Base-by-base conservation (phyloP, 1,140 invertebrate genomes). In the Idris sp. region DNA sequence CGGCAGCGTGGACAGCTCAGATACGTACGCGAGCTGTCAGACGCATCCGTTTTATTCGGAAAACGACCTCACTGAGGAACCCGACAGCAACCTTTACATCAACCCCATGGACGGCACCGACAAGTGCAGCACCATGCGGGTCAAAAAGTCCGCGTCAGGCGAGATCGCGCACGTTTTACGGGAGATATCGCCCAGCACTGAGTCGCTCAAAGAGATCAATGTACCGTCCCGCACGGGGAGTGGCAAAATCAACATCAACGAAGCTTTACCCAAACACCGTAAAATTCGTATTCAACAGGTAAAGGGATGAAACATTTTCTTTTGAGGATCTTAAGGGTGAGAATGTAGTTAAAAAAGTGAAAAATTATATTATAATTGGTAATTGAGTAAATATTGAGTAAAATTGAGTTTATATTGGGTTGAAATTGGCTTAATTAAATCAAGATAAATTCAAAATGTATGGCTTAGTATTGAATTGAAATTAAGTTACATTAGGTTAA, bases 1-100 rank as follows among this genome's bases (percentile, higher is more conserved):
- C 59, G 92, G 92, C 44, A 94, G 92, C 81, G 90, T 94, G 31
- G 93, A 94, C 80, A 95, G 93, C 78, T 95, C 93, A 18, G 96
- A 98, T 87, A 98, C 96, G 51, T 98, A 96, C 88, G 95, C 95
- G 83, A 97, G 95, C 87, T 98, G 96, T 89, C 93, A 96, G 89
- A 98, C 96, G 71, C 96, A 97, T 89, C 96, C 95, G 77, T 97
- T 94, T 88, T 91, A 93, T 85, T 96, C 95, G 0, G 89, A 93
- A 88, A 93, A 92, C 78, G 93, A 95, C 87, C 89, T 94, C 78
- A 92, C 93, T 41, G 90, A 92, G 71, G 93, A 94, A 30, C 75
- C 87, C 28, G 92, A 91, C 68, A 94, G 93, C 83, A 97, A 97
- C 89, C 90, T 97, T 69, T 98, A 97, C 87, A 92, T 97, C 79